Base-by-base conservation (phyloP, 2,797 vertebrate genomes). In the Odontamblyopus lacepedii region DNA sequence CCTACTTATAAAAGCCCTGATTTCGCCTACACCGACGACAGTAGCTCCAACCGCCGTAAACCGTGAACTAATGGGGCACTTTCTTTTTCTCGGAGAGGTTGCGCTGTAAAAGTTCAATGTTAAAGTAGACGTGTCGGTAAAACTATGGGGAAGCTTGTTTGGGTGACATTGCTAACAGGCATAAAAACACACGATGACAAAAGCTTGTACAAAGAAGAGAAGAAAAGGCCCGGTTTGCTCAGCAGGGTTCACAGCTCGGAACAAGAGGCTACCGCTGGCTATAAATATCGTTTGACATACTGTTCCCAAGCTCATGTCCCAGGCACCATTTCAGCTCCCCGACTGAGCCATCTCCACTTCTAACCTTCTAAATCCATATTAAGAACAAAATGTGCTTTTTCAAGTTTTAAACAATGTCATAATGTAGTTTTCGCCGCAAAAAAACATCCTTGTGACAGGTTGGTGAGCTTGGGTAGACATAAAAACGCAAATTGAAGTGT, bases 211-310 rank as follows among this genome's bases (percentile, higher is more conserved):
- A 76, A 32, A 70, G 62, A 78, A 70, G 30, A 67, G 29, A 75
- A 55, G 71, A 80, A 78, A 78, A 74, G 53, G 76, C 75, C 65
- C 11, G 15, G 57, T 78, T 75, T 82, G 57, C 75, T 66, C 74
- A 66, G 59, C 82, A 78, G 75, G 75, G 76, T 76, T 73, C 69
- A 74, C 62, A 76, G 78, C 71, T 63, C 68, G 55, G 67, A 35
- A 69, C 64, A 65, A 61, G 63, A 78, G 71, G 73, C 72, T 76
- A 67, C 71, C 51, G 38, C 11, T 18, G 44, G 74, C 75, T 78
- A 78, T 86, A 84, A 87, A 87, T 84, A 87, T 74, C 70, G 30
- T 62, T 69, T 78, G 74, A 74, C 75, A 82, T 56, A 64, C 56
- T 73, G 80, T 81, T 78, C 76, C 69, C 73, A 77, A 83, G 41